Percentiles rank a stretch among this genome's conserved stretches.
Evolutionary conservation across 2,888 invertebrate species (phyloP).

Genomic region (Hydroisotoma schaefferi): DNA sequence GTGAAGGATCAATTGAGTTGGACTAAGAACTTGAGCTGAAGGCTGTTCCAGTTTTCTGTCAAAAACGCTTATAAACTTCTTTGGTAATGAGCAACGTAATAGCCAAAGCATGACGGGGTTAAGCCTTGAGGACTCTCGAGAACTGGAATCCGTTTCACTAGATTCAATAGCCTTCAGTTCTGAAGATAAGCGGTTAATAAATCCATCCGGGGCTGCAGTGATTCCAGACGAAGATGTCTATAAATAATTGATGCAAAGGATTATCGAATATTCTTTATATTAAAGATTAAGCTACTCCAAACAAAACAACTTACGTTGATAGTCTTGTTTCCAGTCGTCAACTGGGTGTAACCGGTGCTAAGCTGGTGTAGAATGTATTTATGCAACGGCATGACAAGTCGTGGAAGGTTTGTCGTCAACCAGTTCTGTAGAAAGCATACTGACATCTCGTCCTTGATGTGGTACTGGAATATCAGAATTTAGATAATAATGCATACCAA

Average conservation of each 20-base stretch:
- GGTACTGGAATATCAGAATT: slow-evolving; percentile 58
- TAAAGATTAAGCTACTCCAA: not conserved
- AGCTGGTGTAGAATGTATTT: slow-evolving; percentile 63
- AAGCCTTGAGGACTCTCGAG: slow-evolving; percentile 12
- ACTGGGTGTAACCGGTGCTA: slow-evolving; percentile 57
- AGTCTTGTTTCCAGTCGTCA: slow-evolving; percentile 18
- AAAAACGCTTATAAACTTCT: slow-evolving; percentile 54
- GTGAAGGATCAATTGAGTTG: slow-evolving; percentile 36
- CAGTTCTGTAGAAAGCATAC: slow-evolving; percentile 75
- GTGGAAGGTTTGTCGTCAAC: slow-evolving; percentile 73
- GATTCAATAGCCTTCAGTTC: not conserved
- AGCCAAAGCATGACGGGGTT: slow-evolving; percentile 66
- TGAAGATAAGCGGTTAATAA: not conserved
- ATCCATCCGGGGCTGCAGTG: not conserved
- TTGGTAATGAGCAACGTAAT: slow-evolving; percentile 63
- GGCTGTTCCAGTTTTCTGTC: slow-evolving; percentile 27
- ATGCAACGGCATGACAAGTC: slow-evolving; percentile 72
- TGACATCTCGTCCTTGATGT: slow-evolving; percentile 70
- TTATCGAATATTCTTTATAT: too few relatives aligned
- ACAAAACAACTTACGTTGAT: slow-evolving; percentile 1
- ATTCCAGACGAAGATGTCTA: not conserved
- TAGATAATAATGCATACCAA: not conserved
- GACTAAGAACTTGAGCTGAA: slow-evolving; percentile 11
- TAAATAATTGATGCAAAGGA: not conserved
- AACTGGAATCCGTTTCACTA: not conserved